A percentile compares a stretch with the other conserved stretches of the same genome.
These are phyloP conservation scores for Acanthoscelides obtectus DNA, from an alignment of 2,888 invertebrate genomes.

Conservation along the genomic window DNA sequence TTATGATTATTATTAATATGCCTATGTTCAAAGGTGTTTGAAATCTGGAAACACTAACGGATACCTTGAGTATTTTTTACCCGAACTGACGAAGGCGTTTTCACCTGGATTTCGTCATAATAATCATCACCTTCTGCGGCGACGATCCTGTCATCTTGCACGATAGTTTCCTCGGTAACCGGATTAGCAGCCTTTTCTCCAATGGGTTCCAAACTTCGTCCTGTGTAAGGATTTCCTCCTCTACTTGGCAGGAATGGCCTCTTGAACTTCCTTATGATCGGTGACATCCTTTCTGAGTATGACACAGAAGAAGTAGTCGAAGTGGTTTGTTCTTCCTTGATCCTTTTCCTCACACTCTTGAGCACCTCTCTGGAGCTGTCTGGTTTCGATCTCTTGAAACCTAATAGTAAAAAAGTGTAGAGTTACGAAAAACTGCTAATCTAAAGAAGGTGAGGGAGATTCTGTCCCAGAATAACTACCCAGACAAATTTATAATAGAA, in stretches of 20 bases:
- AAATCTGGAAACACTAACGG: too few species aligned
- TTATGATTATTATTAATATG: too few species aligned
- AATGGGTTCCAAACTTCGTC: constrained; percentile 68
- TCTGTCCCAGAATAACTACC: too few species aligned
- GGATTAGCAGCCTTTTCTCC: constrained; percentile 44
- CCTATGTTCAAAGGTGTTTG: too few species aligned
- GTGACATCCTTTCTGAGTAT: constrained; percentile 19
- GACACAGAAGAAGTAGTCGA: background rate
- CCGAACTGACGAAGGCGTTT: background rate
- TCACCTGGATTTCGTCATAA: constrained; percentile 14
- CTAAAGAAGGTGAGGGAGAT: background rate
- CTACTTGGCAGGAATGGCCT: constrained; percentile 77
- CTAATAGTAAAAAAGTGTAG: background rate
- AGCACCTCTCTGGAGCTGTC: background rate
- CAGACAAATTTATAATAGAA: too few species aligned
- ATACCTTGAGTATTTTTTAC: background rate
- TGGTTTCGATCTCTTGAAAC: background rate
- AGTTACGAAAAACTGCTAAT: background rate
- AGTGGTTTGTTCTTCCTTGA: background rate
- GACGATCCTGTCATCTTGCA: background rate
- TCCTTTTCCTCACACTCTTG: background rate
- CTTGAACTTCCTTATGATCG: constrained; percentile 66
- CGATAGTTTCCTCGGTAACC: constrained; percentile 1
- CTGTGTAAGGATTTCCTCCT: constrained; percentile 72
- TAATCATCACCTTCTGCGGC: constrained; percentile 4